Percentiles rank a stretch among this genome's conserved stretches.
Evolutionary conservation across 2,113 vertebrate species (phyloP).

Genomic region (Periophthalmus modestus): DNA sequence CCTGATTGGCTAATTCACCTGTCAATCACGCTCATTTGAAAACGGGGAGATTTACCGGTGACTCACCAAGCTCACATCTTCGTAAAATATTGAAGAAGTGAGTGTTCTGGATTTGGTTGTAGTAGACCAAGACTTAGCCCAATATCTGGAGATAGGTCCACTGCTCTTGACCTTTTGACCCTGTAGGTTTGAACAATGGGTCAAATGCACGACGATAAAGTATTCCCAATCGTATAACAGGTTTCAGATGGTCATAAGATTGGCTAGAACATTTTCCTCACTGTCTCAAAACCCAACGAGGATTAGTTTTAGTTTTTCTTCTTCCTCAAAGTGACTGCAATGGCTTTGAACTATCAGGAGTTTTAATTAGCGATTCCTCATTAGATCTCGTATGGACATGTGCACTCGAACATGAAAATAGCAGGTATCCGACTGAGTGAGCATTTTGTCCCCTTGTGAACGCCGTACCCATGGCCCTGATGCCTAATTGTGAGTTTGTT

Average conservation of each 20-base stretch:
- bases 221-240: too few relatives aligned
- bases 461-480: slow-evolving; percentile 15
- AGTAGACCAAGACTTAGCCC: background rate
- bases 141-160: too few relatives aligned
- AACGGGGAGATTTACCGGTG: too few relatives aligned
- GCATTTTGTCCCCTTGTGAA: slow-evolving; percentile 6
- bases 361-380: slow-evolving; percentile 71
- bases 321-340: slow-evolving; percentile 39
- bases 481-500: slow-evolving; percentile 44
- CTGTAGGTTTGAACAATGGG: too few relatives aligned
- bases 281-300: background rate
- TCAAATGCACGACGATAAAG: too few relatives aligned
- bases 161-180: too few relatives aligned
- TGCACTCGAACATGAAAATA: slow-evolving; percentile 22
- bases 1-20: too few relatives aligned
- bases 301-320: slow-evolving; percentile 14
- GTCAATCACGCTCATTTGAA: too few relatives aligned
- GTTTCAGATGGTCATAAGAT: background rate
- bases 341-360: slow-evolving; percentile 67
- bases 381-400: slow-evolving; percentile 27
- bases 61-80: too few relatives aligned
- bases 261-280: background rate
- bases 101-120: background rate
- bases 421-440: background rate
- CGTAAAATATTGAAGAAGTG: too few relatives aligned